Evolutionary conservation across 1,140 invertebrate species (phyloP).

Genomic region (Dinoponera quadriceps): DNA sequence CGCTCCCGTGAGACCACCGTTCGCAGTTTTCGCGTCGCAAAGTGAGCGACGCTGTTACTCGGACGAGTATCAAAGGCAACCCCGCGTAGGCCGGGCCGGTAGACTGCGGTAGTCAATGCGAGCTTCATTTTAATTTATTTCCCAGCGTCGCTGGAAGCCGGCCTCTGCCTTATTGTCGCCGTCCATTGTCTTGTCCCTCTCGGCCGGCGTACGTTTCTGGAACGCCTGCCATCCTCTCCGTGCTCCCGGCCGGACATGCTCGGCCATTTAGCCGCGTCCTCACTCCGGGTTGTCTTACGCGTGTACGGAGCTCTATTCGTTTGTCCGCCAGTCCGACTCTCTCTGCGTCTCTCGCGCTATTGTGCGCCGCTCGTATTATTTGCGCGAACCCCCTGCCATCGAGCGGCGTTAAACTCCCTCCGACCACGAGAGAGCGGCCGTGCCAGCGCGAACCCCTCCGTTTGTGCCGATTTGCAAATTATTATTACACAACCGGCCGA

Average conservation of each 20-base stretch:
- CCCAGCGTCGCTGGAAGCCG: slow-evolving; percentile 64
- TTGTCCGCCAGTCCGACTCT: slow-evolving; percentile 62
- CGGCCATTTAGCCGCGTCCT: slow-evolving; percentile 67
- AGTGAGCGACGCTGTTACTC: neutral
- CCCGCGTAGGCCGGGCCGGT: neutral
- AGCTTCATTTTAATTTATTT: slow-evolving; percentile 80
- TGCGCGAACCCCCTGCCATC: neutral
- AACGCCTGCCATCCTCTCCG: slow-evolving; percentile 40
- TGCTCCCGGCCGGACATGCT: slow-evolving; percentile 32
- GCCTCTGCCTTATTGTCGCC: slow-evolving; percentile 77
- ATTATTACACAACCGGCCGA: neutral
- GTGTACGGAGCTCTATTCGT: slow-evolving; percentile 67
- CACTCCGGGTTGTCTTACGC: slow-evolving; percentile 65
- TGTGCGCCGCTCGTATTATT: slow-evolving; percentile 51
- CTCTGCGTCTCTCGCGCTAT: slow-evolving; percentile 64
- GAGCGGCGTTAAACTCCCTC: neutral
- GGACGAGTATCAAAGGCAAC: neutral
- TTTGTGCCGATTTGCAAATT: slow-evolving; percentile 10
- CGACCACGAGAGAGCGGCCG: neutral
- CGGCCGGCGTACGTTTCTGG: slow-evolving; percentile 42
- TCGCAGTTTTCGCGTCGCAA: neutral
- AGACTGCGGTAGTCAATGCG: slow-evolving; percentile 53
- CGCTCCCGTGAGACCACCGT: neutral
- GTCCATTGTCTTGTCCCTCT: slow-evolving; percentile 80
- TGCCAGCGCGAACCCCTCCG: neutral